Evolutionary conservation across 2,113 vertebrate species (phyloP), one percentile per base, ranked within the genome.

Genomic region (rabbit (Oryctolagus cuniculus)): DNA sequence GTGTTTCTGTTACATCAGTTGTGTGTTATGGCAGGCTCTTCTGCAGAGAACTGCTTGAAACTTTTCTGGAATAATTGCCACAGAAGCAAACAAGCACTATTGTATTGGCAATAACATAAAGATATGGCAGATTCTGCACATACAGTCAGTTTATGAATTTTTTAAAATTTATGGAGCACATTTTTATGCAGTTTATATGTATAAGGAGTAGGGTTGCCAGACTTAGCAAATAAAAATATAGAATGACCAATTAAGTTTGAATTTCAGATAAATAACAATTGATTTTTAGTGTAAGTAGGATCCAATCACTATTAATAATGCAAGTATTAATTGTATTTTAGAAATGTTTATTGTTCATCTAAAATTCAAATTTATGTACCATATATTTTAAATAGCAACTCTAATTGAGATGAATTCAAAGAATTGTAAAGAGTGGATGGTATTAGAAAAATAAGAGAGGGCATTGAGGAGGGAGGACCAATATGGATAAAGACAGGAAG

Each of bases 41-140:
- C 72, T 24, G 29, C 72, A 90, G 81, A 93, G 24, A 69, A 29
- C 79, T 55, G 27, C 38, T 70, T 38, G 61, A 51, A 88, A 74
- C 55, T n/a, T 78, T 67, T 81, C 81, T 64, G 25, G 74, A 88
- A 36, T 85, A 21, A 94, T 88, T 92, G 93, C 77, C 72, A 64
- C 31, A 19, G 29, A 81, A 78, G 53, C 29, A 77, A 94, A 81
- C 63, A 74, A 87, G 83, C 44, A 72, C 49, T 63, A 2, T 4
- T 27, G 44, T n/a, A 44, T 79, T 74, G 67, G 78, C 49, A 93
- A 63, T 31, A 69, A 31, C 85, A 53, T 38, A 51, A 72, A 83
- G 34, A 55, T 27, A 73, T 10, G 15, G 63, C 66, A 80, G 74
- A 27, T 67, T 89, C 70, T 73, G 69, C n/a, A 66, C 7, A 53